Conservation (phyloP, 2,113 vertebrate genomes). For the Bambusicola thoracicus region DNA sequence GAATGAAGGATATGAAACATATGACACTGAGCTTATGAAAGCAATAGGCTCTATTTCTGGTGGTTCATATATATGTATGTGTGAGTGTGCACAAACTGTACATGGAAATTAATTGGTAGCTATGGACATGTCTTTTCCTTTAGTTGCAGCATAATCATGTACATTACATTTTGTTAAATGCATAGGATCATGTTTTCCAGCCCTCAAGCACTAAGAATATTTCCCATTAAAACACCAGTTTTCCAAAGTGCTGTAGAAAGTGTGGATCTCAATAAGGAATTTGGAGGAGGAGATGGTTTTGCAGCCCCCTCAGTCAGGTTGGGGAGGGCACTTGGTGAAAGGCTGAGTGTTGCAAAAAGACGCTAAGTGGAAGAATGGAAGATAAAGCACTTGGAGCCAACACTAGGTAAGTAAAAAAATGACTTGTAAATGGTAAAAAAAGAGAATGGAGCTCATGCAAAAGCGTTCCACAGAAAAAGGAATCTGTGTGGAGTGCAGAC, state of each 20-base stretch:
- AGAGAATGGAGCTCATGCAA: neutral
- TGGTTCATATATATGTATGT: neutral
- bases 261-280: neutral
- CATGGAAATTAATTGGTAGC: rapidly evolving
- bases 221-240: neutral
- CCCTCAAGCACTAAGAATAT: neutral
- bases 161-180: neutral
- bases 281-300: neutral
- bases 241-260: neutral
- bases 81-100: neutral
- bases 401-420: neutral
- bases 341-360: neutral
- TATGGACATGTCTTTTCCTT: neutral
- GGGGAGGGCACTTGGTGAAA: neutral
- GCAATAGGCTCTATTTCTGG: neutral
- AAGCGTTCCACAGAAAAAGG: neutral
- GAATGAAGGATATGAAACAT: neutral
- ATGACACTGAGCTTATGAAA: neutral
- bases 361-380: neutral
- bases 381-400: neutral
- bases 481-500: neutral
- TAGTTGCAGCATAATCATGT: neutral
- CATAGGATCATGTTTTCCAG: neutral
- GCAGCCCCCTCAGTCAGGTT: neutral
- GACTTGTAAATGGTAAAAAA: neutral